These are phyloP conservation scores for Andrena chrysosceles DNA, from an alignment of 2,888 invertebrate species.

Conservation along the genomic window DNA sequence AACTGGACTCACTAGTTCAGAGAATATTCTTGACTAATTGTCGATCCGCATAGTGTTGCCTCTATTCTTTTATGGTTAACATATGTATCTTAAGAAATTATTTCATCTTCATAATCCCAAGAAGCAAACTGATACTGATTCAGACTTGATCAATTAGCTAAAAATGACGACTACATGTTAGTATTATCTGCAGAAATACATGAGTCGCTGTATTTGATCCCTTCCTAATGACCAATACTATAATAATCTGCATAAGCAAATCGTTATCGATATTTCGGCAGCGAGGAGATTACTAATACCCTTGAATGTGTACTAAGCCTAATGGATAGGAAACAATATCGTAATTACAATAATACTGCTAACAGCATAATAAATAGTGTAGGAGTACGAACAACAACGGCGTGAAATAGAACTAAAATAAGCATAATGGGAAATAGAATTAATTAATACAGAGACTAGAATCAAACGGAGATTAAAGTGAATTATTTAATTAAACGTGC, in stretches of 20 bases:
- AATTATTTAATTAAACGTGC: constrained; percentile 17
- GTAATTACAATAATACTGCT: constrained; percentile 21
- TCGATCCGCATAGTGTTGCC: not conserved
- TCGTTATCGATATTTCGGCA: not conserved
- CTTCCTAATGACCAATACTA: too few relatives aligned
- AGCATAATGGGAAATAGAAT: not conserved
- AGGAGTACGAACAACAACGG: not conserved
- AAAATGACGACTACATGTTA: not conserved
- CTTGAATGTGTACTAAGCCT: not conserved
- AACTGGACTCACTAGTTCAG: not conserved
- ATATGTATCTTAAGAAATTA: not conserved
- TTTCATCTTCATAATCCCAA: not conserved
- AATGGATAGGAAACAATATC: not conserved
- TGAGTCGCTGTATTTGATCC: too few relatives aligned
- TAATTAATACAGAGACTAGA: constrained; percentile 1
- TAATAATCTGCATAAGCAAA: not conserved
- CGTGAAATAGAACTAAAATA: not conserved
- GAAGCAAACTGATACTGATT: not conserved
- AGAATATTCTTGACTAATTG: not conserved
- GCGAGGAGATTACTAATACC: not conserved
- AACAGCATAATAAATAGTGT: constrained; percentile 21
- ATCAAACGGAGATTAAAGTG: not conserved
- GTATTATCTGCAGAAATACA: not conserved
- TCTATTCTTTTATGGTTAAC: not conserved
- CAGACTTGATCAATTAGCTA: not conserved